phyloP scores from a whole-genome alignment of 2,888 invertebrate genomes.

The Protophormia terraenovae region DNA sequence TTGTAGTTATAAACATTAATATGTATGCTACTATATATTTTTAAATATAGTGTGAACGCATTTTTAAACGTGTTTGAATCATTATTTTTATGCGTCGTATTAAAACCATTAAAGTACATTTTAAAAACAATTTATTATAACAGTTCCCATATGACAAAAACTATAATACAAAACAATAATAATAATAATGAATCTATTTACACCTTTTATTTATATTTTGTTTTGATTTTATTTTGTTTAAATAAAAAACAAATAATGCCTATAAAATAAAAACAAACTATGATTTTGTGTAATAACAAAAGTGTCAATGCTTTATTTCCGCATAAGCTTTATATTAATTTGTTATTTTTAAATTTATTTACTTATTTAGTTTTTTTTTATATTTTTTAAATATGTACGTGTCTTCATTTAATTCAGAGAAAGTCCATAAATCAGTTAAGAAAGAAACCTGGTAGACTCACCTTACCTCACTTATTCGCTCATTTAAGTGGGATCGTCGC shows the following conservation, averaged over 20 bases:
- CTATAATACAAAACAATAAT: background rate
- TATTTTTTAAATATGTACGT: conserved; percentile 68
- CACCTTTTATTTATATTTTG: conserved; percentile 22
- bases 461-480: background rate
- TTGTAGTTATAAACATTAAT: background rate
- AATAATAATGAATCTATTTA: background rate
- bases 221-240: background rate
- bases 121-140: conserved; percentile 18
- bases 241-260: background rate
- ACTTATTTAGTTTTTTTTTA: conserved; percentile 6
- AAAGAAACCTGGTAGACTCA: conserved; percentile 45
- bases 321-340: conserved; percentile 70
- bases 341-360: conserved; percentile 28
- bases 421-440: conserved; percentile 76
- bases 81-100: background rate
- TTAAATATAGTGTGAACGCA: background rate
- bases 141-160: background rate
- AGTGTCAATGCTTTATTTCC: conserved; percentile 76
- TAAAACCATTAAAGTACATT: conserved; percentile 29
- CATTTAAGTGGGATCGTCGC: background rate
- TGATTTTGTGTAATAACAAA: conserved; percentile 34
- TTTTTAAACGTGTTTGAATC: conserved; percentile 33
- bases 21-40: background rate
- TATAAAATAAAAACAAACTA: background rate
- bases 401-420: conserved; percentile 72